Percentiles rank a stretch among this genome's conserved stretches.
phyloP scores from a whole-genome alignment of 2,888 invertebrate species.

The Neria commutata region DNA sequence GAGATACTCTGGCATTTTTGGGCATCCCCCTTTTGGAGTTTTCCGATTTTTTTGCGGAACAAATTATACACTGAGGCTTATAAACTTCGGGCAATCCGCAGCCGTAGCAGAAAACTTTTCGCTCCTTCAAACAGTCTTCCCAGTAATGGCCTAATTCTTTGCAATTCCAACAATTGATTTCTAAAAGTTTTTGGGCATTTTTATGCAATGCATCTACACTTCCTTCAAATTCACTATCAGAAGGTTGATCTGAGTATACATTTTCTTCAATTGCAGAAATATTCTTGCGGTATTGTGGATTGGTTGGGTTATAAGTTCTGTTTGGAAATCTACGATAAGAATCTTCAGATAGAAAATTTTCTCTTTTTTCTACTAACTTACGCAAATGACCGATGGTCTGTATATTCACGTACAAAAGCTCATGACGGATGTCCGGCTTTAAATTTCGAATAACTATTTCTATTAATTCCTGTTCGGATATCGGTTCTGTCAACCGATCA shows the following conservation, averaged over 20 bases:
- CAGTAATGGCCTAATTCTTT: constrained; percentile 5
- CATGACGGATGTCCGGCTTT: not conserved
- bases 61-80: constrained; percentile 14
- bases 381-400: not conserved
- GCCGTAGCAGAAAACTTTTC: constrained; percentile 18
- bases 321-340: not conserved
- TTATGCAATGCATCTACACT: not conserved
- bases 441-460: not conserved
- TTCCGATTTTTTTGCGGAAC: not conserved
- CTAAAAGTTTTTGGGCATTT: too few relatives aligned
- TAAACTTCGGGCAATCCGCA: constrained; percentile 8
- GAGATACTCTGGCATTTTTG: not conserved
- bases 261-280: constrained; percentile 1
- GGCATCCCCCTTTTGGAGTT: not conserved
- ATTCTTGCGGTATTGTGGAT: too few relatives aligned
- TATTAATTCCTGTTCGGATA: not conserved
- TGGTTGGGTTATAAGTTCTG: too few relatives aligned
- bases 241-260: not conserved
- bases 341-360: constrained; percentile 12
- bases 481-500: not conserved
- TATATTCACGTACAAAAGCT: not conserved
- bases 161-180: constrained; percentile 5
- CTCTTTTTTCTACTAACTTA: not conserved
- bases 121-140: constrained; percentile 7
- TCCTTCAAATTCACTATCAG: not conserved